A percentile compares a stretch with the other conserved stretches of the same genome.
phyloP scores from a whole-genome alignment of 2,113 vertebrate species.

The Pollachius pollachius region DNA sequence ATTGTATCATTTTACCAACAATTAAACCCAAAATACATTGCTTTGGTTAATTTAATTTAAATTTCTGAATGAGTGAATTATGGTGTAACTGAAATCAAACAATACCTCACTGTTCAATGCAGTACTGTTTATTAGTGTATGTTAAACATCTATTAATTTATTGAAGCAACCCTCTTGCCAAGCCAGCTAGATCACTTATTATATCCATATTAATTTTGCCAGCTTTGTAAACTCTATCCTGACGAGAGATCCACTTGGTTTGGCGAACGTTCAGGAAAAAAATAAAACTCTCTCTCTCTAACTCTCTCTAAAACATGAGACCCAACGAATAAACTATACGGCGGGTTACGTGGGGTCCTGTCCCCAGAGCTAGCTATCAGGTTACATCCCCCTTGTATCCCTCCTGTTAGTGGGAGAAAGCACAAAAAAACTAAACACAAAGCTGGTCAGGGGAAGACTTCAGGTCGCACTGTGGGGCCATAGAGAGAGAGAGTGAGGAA shows the following conservation, averaged over 20 bases:
- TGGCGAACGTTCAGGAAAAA: constrained; percentile 50
- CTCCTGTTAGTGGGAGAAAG: constrained; percentile 28
- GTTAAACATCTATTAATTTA: neutral
- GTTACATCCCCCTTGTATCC: constrained; percentile 49
- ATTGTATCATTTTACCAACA: neutral
- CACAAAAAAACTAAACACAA: constrained; percentile 41
- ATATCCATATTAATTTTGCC: constrained; percentile 15
- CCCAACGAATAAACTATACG: constrained; percentile 45
- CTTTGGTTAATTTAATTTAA: too few species aligned
- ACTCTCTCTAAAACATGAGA: constrained; percentile 24
- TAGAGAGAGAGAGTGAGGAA: constrained; percentile 39
- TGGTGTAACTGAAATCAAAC: neutral
- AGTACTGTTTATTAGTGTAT: too few species aligned
- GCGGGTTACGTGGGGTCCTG: constrained; percentile 35
- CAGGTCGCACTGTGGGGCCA: constrained; percentile 43
- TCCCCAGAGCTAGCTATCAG: constrained; percentile 61
- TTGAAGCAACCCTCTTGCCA: neutral
- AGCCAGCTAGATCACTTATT: constrained; percentile 9
- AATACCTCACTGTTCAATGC: too few species aligned
- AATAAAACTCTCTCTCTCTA: constrained; percentile 34
- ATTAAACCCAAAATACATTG: too few species aligned
- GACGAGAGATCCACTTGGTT: constrained; percentile 30
- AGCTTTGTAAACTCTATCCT: constrained; percentile 32
- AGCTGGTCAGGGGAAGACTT: constrained; percentile 52
- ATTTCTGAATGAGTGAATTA: neutral